phyloP scores from a whole-genome alignment of 2,888 invertebrate species.

The Synanthedon formicaeformis region DNA sequence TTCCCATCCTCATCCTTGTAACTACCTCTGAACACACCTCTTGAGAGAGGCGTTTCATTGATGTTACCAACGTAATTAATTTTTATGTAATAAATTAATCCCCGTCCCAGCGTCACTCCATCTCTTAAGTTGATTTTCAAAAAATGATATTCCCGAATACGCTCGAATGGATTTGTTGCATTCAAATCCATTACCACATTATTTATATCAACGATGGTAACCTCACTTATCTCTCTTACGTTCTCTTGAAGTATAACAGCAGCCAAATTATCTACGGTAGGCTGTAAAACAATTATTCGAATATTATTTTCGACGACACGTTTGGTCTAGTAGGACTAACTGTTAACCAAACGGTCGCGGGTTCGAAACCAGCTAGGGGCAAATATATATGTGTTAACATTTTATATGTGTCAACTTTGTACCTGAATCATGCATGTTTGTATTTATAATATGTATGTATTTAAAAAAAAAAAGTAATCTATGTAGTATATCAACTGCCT shows the following conservation, averaged over 20 bases:
- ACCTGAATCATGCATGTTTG: too few relatives aligned
- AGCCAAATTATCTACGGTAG: slow-evolving; percentile 20
- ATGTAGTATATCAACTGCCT: too few relatives aligned
- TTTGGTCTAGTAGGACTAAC: too few relatives aligned
- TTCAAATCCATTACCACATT: slow-evolving; percentile 20
- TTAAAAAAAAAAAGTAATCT: too few relatives aligned
- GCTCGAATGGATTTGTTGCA: slow-evolving; percentile 21
- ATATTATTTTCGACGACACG: too few relatives aligned
- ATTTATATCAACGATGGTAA: slow-evolving; percentile 20
- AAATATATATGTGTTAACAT: too few relatives aligned
- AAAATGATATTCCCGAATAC: slow-evolving; percentile 37
- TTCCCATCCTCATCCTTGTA: slow-evolving; percentile 32
- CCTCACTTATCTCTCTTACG: slow-evolving; percentile 29
- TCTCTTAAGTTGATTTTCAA: slow-evolving; percentile 38
- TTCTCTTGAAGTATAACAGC: slow-evolving; percentile 47
- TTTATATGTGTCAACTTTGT: too few relatives aligned
- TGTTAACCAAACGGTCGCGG: too few relatives aligned
- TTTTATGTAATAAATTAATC: slow-evolving; percentile 25
- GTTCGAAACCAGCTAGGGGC: too few relatives aligned
- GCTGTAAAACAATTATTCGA: slow-evolving; percentile 23
- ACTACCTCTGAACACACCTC: slow-evolving; percentile 57
- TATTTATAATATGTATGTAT: too few relatives aligned
- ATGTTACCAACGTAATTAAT: slow-evolving; percentile 50
- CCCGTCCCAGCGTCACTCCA: slow-evolving; percentile 26
- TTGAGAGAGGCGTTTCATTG: slow-evolving; percentile 52